Base-by-base conservation (phyloP, 2,113 vertebrate genomes). In the Coptodon bakossiorum region DNA sequence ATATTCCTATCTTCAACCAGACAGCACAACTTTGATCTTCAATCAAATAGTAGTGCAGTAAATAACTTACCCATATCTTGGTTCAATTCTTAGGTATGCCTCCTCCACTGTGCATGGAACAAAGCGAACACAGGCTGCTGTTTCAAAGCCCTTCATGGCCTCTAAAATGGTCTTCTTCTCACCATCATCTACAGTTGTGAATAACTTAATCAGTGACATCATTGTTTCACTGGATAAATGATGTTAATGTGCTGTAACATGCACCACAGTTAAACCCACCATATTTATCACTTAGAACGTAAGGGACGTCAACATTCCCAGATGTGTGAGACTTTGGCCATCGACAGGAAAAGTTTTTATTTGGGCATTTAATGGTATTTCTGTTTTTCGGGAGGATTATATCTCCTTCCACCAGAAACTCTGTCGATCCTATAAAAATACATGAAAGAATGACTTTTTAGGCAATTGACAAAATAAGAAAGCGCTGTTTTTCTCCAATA, bases 361-460 rank as follows among this genome's bases (percentile, higher is more conserved):
- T 34, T 61, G 57, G 57, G 57, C 0, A 61, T 61, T 34, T 61
- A 16, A 6, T 61, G 8, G 14, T 61, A 61, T 61, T 61, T 61
- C 29, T 61, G 57, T 61, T 61, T 61, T 61, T 61, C 29, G 19
- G 57, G 57, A 61, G 2, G 1, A 61, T 5, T 61, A 19, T 61
- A 19, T 61, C 9, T 63, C 29, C 16, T 63, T 19, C 59, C 59
- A 63, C 59, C 59, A 63, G 59, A 63, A 34, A 63, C 59, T 34
- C 57, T 61, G 0, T 61, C 1, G 5, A 61, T 0, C 0, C 29
- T 61, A 34, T 61, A 34, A 34, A 61, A 34, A 63, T 63, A 34
- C 16, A 11, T 3, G 16, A 63, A 63, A 6, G 29, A 2, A 63
- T 63, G 0, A 34, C 29, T 34, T 63, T 63, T 61, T 61, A 19